Evolutionary conservation across 2,113 vertebrate genomes (phyloP).

Genomic region (Calyptomena viridis): DNA sequence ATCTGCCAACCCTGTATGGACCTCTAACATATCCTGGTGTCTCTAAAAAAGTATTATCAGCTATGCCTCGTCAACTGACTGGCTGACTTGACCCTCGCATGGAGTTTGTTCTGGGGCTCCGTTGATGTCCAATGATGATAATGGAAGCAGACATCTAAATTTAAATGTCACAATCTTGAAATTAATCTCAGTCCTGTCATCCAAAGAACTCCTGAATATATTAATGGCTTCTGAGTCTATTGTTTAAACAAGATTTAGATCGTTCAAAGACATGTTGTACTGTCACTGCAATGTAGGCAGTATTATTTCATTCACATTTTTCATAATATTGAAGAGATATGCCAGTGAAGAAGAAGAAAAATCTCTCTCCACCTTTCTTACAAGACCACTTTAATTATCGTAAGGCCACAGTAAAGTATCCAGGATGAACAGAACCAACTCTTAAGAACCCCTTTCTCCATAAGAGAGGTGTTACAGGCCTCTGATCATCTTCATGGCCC

Average conservation of each 20-base stretch:
- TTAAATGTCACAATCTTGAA: background rate
- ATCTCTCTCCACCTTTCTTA: background rate
- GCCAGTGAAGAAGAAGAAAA: background rate
- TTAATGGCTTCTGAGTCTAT: background rate
- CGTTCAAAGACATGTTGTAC: background rate
- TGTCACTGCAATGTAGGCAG: background rate
- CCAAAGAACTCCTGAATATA: background rate
- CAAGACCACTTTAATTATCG: background rate
- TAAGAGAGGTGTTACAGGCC: background rate
- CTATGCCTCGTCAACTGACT: background rate
- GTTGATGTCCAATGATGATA: background rate
- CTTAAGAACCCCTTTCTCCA: background rate
- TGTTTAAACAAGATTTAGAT: background rate
- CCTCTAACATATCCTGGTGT: background rate
- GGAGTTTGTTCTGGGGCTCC: background rate
- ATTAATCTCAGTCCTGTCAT: background rate
- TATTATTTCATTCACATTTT: background rate
- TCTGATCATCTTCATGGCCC: background rate
- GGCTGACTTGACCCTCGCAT: background rate
- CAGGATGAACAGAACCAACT: background rate
- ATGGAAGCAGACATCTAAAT: background rate
- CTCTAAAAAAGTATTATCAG: background rate
- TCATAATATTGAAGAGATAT: background rate
- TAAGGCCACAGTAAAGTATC: background rate
- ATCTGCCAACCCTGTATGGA: background rate